Evolutionary conservation across 2,888 invertebrate genomes (phyloP).

Genomic region (Boloria selene): DNA sequence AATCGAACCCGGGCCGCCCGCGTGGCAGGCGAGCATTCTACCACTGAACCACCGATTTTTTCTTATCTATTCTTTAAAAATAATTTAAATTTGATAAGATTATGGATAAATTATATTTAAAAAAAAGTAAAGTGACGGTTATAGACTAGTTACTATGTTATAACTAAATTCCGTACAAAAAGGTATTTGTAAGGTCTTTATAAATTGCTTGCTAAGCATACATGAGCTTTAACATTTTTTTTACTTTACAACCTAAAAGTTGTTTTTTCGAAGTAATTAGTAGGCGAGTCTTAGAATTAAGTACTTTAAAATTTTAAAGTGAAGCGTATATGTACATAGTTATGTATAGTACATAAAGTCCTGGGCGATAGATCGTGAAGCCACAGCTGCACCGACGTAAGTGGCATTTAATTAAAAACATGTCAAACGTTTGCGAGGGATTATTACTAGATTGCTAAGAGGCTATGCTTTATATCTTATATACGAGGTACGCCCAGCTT

Average conservation of each 20-base stretch:
- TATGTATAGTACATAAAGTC: slow-evolving; percentile 15
- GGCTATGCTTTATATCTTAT: slow-evolving; percentile 14
- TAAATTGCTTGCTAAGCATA: no score
- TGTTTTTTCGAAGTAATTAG: not conserved
- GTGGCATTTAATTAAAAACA: slow-evolving; percentile 76
- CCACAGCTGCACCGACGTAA: slow-evolving; percentile 47
- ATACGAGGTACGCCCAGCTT: not conserved
- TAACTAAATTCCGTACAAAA: no score
- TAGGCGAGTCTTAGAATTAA: not conserved
- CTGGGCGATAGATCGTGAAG: slow-evolving; percentile 33
- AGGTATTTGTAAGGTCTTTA: no score
- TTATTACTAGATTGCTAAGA: slow-evolving; percentile 29
- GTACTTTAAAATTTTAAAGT: slow-evolving; percentile 2
- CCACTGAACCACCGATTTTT: slow-evolving; percentile 82
- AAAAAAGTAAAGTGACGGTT: no score
- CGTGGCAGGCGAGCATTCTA: slow-evolving; percentile 84
- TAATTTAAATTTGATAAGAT: no score
- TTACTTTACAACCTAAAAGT: no score
- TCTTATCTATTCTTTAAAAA: no score
- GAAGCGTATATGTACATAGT: slow-evolving; percentile 2
- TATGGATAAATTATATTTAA: no score
- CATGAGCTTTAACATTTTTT: no score
- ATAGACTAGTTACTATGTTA: no score
- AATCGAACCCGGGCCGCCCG: slow-evolving; percentile 82
- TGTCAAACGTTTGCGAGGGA: slow-evolving; percentile 52